Base-by-base conservation (phyloP, 1,140 invertebrate species). In the Stratiolaelaps scimitus region DNA sequence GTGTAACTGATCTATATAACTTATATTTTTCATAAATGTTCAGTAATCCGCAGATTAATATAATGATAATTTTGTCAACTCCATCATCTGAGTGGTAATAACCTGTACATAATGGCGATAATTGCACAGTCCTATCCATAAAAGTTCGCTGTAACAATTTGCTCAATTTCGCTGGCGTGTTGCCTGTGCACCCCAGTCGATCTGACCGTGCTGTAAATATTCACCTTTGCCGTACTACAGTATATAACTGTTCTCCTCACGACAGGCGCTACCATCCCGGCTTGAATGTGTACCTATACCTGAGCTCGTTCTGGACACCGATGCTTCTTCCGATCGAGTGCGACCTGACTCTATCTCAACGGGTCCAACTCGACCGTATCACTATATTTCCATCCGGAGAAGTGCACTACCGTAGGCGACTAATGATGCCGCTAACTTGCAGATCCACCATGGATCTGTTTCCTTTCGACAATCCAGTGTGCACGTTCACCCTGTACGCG, bases 391-490 rank as follows among this genome's bases (percentile, higher is more conserved):
- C 53, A 15, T 60, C 53, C 10, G 23, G 53, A 60, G 23, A 60
- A 60, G 53, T 60, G 1, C 53, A 60, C 15, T 26, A 29, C 53
- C 1, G 53, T 2, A 60, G 53, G 26, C 53, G 53, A 34, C 26
- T 60, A 2, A 60, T 19, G 34, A 34, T 60, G 23, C 26, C 53
- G 10, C 20, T 60, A 1, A 60, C 53, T 17, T 60, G 53, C 20
- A 15, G 53, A 60, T 29, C 53, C 6, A 60, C 23, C 4, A 60
- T 60, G 53, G 53, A 60, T 23, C 26, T 2, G 26, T 60, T 60
- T 34, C 53, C 53, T 15, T 60, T 60, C 23, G 53, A 60, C 53
- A n/a, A 60, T 23, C 53, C 15, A 5, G 53, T 60, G 26, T 60
- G 53, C 53, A 60, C 26, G 23, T 60, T 60, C 10, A 60, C 26